Conservation (phyloP, 2,888 invertebrate species). For the Cataglyphis livida region DNA sequence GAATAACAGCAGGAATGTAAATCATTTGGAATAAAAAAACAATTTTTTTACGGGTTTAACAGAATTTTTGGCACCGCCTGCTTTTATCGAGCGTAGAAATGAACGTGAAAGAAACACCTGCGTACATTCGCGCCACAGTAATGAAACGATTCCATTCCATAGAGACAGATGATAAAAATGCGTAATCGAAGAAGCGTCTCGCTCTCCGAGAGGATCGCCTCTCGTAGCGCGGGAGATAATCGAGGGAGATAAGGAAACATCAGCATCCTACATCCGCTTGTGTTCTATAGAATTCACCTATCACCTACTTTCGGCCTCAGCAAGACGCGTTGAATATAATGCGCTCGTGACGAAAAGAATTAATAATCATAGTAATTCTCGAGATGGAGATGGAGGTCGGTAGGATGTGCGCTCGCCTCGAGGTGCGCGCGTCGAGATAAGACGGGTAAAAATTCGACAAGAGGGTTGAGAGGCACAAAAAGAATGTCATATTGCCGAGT, state of each 20-base stretch:
- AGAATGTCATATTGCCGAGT: conserved; percentile 55
- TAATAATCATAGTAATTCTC: conserved; percentile 17
- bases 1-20: conserved; percentile 14
- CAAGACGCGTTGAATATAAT: conserved; percentile 22
- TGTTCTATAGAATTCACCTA: conserved; percentile 5
- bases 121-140: conserved; percentile 29
- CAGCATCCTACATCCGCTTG: conserved; percentile 16
- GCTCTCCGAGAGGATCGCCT: conserved; percentile 26
- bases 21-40: conserved; percentile 10
- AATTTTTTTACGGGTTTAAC: not conserved
- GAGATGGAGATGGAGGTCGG: not conserved
- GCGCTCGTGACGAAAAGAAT: conserved; percentile 21
- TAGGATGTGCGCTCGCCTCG: not conserved
- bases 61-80: conserved; percentile 36
- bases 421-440: conserved; percentile 2
- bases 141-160: conserved; percentile 33
- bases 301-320: conserved; percentile 37
- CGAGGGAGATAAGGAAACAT: conserved; percentile 41
- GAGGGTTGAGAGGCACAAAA: conserved; percentile 21
- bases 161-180: conserved; percentile 15
- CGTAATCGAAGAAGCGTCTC: conserved; percentile 48
- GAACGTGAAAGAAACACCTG: conserved; percentile 28
- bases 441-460: conserved; percentile 30
- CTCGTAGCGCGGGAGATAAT: conserved; percentile 33
- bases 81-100: conserved; percentile 28